phyloP scores from a whole-genome alignment of 2,113 vertebrate species.

The Ardeotis arabs region DNA sequence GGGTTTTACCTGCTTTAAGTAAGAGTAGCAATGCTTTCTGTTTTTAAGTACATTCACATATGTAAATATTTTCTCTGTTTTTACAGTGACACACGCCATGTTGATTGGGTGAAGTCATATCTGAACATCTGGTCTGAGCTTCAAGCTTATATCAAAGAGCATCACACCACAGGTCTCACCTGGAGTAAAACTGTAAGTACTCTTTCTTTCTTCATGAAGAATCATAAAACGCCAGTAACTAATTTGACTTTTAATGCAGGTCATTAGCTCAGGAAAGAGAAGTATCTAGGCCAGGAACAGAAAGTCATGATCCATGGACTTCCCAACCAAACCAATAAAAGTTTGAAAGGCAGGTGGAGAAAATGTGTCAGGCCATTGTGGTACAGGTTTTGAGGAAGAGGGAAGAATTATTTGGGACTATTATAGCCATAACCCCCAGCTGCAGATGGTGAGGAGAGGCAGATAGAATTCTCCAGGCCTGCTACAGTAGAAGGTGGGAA shows the following conservation, averaged over 20 bases:
- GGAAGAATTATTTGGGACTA: background rate
- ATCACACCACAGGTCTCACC: constrained; percentile 90
- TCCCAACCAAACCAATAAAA: background rate
- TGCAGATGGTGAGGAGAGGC: background rate
- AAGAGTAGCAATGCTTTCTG: background rate
- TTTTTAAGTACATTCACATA: background rate
- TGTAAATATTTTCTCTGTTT: background rate
- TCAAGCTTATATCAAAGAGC: constrained; percentile 92
- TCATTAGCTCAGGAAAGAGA: background rate
- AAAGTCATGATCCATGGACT: background rate
- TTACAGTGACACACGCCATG: constrained; percentile 87
- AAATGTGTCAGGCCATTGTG: background rate
- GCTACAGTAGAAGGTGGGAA: background rate
- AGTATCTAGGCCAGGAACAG: background rate
- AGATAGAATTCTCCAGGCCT: background rate
- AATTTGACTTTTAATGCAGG: background rate
- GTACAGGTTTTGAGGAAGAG: background rate
- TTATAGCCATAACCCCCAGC: background rate
- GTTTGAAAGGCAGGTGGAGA: background rate
- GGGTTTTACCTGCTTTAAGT: background rate
- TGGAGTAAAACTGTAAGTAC: constrained; percentile 93
- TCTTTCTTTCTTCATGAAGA: background rate
- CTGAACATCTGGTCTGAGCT: constrained; percentile 94
- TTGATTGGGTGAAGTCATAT: constrained; percentile 95
- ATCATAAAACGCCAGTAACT: background rate